These are phyloP conservation scores for Syrphus vitripennis DNA, from an alignment of 2,888 invertebrate species.

Conservation along the genomic window DNA sequence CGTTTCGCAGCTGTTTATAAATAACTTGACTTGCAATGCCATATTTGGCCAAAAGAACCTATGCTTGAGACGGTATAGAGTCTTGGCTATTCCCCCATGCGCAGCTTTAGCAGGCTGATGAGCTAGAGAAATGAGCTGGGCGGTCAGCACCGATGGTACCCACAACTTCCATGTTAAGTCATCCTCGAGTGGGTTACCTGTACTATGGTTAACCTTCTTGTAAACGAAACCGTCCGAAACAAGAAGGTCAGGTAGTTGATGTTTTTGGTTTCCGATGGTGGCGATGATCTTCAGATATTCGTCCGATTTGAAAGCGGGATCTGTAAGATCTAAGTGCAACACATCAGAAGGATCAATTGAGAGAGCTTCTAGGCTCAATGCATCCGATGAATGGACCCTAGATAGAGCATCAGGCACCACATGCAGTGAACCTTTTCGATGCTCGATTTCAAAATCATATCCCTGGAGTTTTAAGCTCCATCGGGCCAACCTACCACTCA, in stretches of 20 bases:
- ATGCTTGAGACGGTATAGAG: neutral
- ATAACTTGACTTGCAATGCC: neutral
- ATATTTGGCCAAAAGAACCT: no score
- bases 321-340: neutral
- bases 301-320: no score
- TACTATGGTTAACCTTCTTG: neutral
- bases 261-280: neutral
- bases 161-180: neutral
- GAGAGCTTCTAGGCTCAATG: neutral
- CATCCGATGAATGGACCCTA: neutral
- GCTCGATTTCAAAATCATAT: neutral
- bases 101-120: neutral
- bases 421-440: neutral
- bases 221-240: neutral
- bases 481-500: neutral
- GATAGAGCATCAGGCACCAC: neutral
- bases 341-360: neutral
- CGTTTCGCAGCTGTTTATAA: neutral
- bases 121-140: neutral
- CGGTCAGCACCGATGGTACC: neutral
- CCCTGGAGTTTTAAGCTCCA: neutral
- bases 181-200: neutral
- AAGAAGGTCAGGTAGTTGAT: neutral
- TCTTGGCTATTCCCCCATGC: neutral
- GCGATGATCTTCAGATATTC: neutral